Base-by-base conservation (phyloP, 2,113 vertebrate genomes). In the Tor tambroides region DNA sequence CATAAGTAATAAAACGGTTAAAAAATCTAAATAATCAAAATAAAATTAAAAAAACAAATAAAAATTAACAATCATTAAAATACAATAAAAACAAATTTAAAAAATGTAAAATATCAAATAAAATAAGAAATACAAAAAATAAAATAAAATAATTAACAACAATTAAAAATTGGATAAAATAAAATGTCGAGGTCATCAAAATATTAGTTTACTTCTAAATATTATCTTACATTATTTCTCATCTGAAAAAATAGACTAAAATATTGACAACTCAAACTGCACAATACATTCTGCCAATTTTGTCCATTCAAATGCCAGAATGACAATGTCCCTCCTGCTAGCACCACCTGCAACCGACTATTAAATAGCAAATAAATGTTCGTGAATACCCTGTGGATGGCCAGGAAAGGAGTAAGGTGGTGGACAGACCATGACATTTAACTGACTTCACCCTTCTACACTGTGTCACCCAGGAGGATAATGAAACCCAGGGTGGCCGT, bases 401-500 rank as follows among this genome's bases (percentile, higher is more conserved):
- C 5, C 38, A 74, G 23, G 84, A 83, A 90, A 92, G 75, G 1
- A 78, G 26, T 5, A 72, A 54, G 9, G 49, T 84, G 85, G 56
- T 56, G 32, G 30, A 69, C 67, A 59, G 59, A 49, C 56, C 49
- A 1, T 59, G 76, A 82, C 21, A 54, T 69, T 35, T 19, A 35
- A 87, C 65, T 85, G 46, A 46, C 59, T 85, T 85, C 28, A 82
- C 23, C 35, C 32, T 59, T 59, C 21, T 3, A 81, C 76, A 54
- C 35, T 38, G 26, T 72, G 32, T 56, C 12, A 56, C 21, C 23
- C 32, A 63, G 38, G 3, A 41, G 32, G 79, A 80, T 59, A 79
- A 79, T 63, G 79, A 80, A 38, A 30, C 23, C 15, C 23, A 6
- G 30, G 35, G 35, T 80, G 71, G 71, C 56, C 14, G 56, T 41